A percentile compares a stretch with the other conserved stretches of the same genome.
Evolutionary conservation across 2,888 invertebrate genomes (phyloP).

Genomic region (Phaedon cochleariae): DNA sequence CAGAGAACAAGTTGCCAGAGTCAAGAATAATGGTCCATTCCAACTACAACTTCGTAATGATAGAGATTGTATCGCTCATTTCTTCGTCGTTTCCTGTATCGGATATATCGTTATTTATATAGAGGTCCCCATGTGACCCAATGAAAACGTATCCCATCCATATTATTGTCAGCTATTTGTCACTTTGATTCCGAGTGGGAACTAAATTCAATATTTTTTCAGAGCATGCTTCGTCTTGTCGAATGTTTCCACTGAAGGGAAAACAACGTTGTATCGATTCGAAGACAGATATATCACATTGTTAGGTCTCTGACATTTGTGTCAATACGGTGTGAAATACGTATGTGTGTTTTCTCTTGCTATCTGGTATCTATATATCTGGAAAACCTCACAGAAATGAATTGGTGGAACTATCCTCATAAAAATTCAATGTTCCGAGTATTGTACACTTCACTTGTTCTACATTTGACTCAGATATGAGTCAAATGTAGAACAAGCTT

Average conservation of each 20-base stretch:
- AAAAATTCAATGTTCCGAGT: too few species aligned
- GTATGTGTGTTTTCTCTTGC: slow-evolving; percentile 4
- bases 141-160: background rate
- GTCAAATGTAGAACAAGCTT: too few species aligned
- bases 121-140: background rate
- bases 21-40: too few species aligned
- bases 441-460: too few species aligned
- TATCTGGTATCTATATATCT: too few species aligned
- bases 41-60: too few species aligned
- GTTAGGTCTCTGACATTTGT: slow-evolving; percentile 2
- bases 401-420: too few species aligned
- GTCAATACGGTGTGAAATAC: slow-evolving; percentile 11
- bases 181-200: background rate
- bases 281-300: slow-evolving; percentile 8
- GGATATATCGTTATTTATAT: too few species aligned
- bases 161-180: background rate
- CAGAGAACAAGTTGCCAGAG: too few species aligned
- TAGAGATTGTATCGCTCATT: background rate
- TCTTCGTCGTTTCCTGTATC: too few species aligned
- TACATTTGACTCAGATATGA: too few species aligned
- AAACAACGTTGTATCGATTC: slow-evolving; percentile 9
- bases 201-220: background rate
- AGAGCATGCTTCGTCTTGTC: background rate
- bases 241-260: slow-evolving; percentile 5
- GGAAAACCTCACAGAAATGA: too few species aligned